Percentiles rank a stretch among this genome's conserved stretches.
Evolutionary conservation across 2,888 invertebrate species (phyloP).

Genomic region (Parnassius apollo): DNA sequence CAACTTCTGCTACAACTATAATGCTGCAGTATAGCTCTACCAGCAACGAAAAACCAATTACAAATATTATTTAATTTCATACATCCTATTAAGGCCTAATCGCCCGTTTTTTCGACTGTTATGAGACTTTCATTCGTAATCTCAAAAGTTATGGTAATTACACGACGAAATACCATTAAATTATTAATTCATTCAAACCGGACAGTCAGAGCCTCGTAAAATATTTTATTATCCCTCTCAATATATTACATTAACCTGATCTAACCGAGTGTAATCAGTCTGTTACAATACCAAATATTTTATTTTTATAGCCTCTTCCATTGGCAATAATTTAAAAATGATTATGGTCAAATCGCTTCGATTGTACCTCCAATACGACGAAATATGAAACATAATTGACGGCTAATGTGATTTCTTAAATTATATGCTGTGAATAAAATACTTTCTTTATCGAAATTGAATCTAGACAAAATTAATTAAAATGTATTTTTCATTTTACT

Average conservation of each 20-base stretch:
- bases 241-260: background rate
- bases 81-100: background rate
- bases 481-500: too few species aligned
- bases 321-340: too few species aligned
- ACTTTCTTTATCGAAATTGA: too few species aligned
- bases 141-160: constrained; percentile 5
- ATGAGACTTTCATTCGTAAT: background rate
- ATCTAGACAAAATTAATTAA: too few species aligned
- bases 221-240: constrained; percentile 10
- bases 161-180: constrained; percentile 10
- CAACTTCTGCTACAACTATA: too few species aligned
- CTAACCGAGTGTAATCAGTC: background rate
- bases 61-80: background rate
- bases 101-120: background rate
- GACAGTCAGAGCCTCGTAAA: constrained; percentile 4
- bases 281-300: background rate
- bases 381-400: too few species aligned
- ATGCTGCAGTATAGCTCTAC: too few species aligned
- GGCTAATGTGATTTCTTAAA: too few species aligned
- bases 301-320: background rate
- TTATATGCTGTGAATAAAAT: too few species aligned
- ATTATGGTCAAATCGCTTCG: too few species aligned
- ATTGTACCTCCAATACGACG: too few species aligned
- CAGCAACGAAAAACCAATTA: background rate
- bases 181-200: constrained; percentile 13